Evolutionary conservation across 2,797 vertebrate genomes (phyloP).

Genomic region (Rhynchotus rufescens): DNA sequence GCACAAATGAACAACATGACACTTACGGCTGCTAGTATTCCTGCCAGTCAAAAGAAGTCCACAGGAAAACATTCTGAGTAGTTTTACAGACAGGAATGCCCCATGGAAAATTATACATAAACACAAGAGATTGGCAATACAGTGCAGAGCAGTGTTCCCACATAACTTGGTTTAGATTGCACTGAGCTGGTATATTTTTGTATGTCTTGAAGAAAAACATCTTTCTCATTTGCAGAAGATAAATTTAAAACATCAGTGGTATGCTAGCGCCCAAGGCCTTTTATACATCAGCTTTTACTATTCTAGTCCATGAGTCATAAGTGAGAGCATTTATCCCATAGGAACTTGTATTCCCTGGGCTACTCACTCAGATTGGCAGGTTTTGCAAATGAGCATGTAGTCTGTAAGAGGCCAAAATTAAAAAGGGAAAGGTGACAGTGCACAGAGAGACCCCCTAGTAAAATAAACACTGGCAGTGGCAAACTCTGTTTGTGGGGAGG

Average conservation of each 20-base stretch:
- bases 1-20: conserved; percentile 74
- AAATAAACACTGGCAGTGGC: conserved; percentile 75
- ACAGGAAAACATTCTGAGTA: conserved; percentile 67
- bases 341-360: conserved; percentile 80
- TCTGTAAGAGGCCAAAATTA: conserved; percentile 72
- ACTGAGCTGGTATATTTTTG: conserved; percentile 84
- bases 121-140: conserved; percentile 80
- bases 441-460: conserved; percentile 59
- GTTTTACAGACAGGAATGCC: conserved; percentile 79
- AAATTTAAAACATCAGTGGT: conserved; percentile 80
- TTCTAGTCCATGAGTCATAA: conserved; percentile 54
- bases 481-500: conserved; percentile 64
- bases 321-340: conserved; percentile 79
- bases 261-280: conserved; percentile 65
- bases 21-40: conserved; percentile 70
- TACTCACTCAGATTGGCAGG: conserved; percentile 78
- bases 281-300: conserved; percentile 66
- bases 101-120: conserved; percentile 85
- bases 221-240: conserved; percentile 82
- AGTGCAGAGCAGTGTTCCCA: conserved; percentile 72
- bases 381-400: conserved; percentile 82
- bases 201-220: conserved; percentile 85
- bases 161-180: conserved; percentile 79
- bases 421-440: conserved; percentile 68
- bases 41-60: conserved; percentile 80